Base-by-base conservation (phyloP, 2,888 invertebrate genomes). In the Podotricha telesiphe region DNA sequence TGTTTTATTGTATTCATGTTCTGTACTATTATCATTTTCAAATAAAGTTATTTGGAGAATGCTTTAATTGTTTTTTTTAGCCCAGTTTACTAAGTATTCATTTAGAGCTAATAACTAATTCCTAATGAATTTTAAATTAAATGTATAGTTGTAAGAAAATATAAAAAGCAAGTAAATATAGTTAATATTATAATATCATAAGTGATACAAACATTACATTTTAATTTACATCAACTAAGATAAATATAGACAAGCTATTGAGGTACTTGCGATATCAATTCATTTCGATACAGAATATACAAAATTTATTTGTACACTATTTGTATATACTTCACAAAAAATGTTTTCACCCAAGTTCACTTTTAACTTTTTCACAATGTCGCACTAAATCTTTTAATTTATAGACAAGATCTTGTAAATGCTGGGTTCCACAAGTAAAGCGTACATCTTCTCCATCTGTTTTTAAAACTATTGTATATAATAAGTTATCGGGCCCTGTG, bases 351-450 rank as follows among this genome's bases (percentile, higher is more conserved):
- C 79, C 77, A 37, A 88, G 78, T 73, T 90, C 86, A 72, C 70
- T 85, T 81, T 88, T 91, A 45, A 94, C 82, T 78, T 90, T 94
- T 75, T 95, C 94, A 78, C 95, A 94, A 79, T 95, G 95, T 75
- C 94, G 85, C 62, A 94, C 91, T 61, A 94, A 91, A 80, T 95
- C 95, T 81, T 95, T 95, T 22, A 95, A 83, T 84, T 95, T 95
- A 77, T 94, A 94, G 69, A 95, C 94, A 67, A 95, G 87, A 84
- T 95, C 95, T 78, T 95, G 95, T 58, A 95, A 79, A 78, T 95
- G 94, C 74, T 94, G 95, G 47, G 92, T 93, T 51, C 94, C 94
- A 80, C 95, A 95, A 4, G 93, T 94, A 76, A 95, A 95, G 73
- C 88, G 88, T 17, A 95, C 80, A 77, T 93, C 88, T 45, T 94